Percentiles rank a stretch among this genome's conserved stretches.
Conservation (phyloP, 2,888 invertebrate species). For the Nomada goodeniana region DNA sequence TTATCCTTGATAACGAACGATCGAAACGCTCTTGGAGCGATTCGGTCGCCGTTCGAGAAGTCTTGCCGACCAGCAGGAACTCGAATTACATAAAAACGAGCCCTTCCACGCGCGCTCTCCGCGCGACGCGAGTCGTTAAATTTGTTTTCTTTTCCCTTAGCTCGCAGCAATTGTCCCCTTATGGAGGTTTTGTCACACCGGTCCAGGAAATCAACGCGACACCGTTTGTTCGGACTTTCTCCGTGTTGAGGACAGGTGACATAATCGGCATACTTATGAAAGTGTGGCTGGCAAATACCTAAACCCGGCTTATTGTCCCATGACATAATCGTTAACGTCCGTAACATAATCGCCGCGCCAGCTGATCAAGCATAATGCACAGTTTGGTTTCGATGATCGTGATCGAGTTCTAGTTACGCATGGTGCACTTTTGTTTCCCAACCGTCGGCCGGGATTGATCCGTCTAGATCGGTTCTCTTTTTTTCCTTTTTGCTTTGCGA, state of each 20-base stretch:
- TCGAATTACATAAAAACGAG: conserved; percentile 45
- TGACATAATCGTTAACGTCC: neutral
- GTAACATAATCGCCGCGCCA: conserved; percentile 8
- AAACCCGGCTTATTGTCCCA: conserved; percentile 33
- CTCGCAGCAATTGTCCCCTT: conserved; percentile 42
- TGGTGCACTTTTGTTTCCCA: conserved; percentile 17
- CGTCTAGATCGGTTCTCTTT: neutral
- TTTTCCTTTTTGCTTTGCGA: neutral
- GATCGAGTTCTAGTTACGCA: conserved; percentile 12
- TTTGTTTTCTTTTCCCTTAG: conserved; percentile 34
- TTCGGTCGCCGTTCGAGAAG: neutral
- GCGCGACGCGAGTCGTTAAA: conserved; percentile 8
- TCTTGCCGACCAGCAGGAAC: conserved; percentile 18
- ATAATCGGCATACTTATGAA: conserved; percentile 65
- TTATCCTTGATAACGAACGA: conserved; percentile 20
- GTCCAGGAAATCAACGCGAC: conserved; percentile 67
- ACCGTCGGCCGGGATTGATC: neutral
- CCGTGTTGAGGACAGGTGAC: conserved; percentile 60
- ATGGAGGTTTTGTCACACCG: conserved; percentile 65
- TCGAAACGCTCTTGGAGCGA: neutral
- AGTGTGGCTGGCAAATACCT: conserved; percentile 43
- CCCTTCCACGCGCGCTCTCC: no score
- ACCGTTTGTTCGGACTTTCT: conserved; percentile 66
- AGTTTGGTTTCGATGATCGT: conserved; percentile 7
- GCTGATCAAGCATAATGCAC: conserved; percentile 17